Conservation (phyloP, 1,140 invertebrate genomes). For the Ephestia elutella region DNA sequence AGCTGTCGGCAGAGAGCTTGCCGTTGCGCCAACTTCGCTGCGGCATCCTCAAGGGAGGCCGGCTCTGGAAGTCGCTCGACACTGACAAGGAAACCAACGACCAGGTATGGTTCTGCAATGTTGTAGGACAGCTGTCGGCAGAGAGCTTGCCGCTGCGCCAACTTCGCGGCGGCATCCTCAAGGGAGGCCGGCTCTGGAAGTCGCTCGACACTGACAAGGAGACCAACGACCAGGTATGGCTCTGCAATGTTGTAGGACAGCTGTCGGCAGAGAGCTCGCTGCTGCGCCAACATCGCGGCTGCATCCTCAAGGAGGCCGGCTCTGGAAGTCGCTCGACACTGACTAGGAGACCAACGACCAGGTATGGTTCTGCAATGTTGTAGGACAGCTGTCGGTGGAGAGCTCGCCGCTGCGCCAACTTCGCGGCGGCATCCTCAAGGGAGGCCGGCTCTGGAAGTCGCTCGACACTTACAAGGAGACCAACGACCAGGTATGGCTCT, state of each 20-base stretch:
- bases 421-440: no score
- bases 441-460: no score
- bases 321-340: conserved; percentile 63
- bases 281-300: conserved; percentile 47
- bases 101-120: conserved; percentile 37
- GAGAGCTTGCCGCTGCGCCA: conserved; percentile 55
- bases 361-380: conserved; percentile 27
- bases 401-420: no score
- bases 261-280: conserved; percentile 53
- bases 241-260: conserved; percentile 37
- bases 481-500: no score
- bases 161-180: conserved; percentile 55
- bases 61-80: conserved; percentile 63
- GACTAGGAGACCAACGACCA: conserved; percentile 56
- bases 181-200: conserved; percentile 63
- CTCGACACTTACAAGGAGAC: no score
- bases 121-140: conserved; percentile 43
- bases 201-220: conserved; percentile 61
- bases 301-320: conserved; percentile 60
- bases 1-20: conserved; percentile 47
- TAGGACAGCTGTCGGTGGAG: no score
- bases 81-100: conserved; percentile 52
- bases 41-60: conserved; percentile 60
- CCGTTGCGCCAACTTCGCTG: conserved; percentile 51
- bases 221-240: conserved; percentile 43